phyloP scores from a whole-genome alignment of 2,888 invertebrate species.

The Xestia sexstrigata region DNA sequence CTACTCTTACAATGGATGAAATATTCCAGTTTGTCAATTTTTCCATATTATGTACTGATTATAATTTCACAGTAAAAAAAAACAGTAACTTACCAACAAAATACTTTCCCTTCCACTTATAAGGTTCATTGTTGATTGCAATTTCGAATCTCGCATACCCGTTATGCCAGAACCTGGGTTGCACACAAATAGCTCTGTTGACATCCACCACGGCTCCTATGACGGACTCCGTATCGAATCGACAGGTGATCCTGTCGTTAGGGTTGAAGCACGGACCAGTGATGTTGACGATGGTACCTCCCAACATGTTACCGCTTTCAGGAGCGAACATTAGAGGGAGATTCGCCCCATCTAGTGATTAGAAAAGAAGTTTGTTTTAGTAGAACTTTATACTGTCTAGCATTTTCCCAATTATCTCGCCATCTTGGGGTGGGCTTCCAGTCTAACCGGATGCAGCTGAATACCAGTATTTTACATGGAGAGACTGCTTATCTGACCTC shows the following conservation, averaged over 20 bases:
- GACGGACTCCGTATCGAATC: slow-evolving; percentile 95
- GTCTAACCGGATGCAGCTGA: too few relatives aligned
- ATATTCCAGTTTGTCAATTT: background rate
- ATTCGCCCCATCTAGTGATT: slow-evolving; percentile 93
- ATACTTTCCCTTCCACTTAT: slow-evolving; percentile 97
- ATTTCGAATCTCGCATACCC: slow-evolving; percentile 97
- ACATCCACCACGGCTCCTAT: slow-evolving; percentile 94
- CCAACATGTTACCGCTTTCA: slow-evolving; percentile 99
- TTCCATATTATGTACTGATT: background rate
- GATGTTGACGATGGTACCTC: slow-evolving; percentile 98
- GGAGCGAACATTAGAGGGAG: slow-evolving; percentile 97
- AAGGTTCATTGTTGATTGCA: slow-evolving; percentile 95
- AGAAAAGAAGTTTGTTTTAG: background rate
- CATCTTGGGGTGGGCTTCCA: too few relatives aligned
- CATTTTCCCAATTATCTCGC: too few relatives aligned
- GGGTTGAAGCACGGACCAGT: slow-evolving; percentile 98
- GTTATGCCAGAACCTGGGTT: slow-evolving; percentile 96
- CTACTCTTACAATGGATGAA: background rate
- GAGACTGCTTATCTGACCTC: too few relatives aligned
- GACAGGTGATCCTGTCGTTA: slow-evolving; percentile 94
- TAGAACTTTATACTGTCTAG: background rate
- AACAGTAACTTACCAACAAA: slow-evolving; percentile 94
- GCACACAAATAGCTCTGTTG: slow-evolving; percentile 97
- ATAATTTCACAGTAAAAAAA: background rate
- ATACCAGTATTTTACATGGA: too few relatives aligned